Conservation (phyloP, 2,113 vertebrate species). For the Petrocephalus microphthalmus region DNA sequence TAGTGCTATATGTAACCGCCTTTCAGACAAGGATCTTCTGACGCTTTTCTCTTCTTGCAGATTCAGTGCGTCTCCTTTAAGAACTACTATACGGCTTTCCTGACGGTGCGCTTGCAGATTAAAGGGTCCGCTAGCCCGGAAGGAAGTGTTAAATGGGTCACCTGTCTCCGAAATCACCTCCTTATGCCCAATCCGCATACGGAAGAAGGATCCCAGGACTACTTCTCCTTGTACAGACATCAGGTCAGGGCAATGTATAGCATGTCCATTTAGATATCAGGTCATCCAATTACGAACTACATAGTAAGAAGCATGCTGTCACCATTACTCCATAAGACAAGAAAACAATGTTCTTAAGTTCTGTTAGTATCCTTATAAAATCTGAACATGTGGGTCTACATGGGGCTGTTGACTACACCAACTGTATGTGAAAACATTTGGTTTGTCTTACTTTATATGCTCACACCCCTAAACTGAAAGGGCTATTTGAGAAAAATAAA, state of each 20-base stretch:
- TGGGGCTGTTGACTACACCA: not conserved
- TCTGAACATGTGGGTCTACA: not conserved
- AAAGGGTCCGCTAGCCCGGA: slow-evolving; percentile 39
- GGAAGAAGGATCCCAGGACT: slow-evolving; percentile 80
- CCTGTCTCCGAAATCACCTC: slow-evolving; percentile 67
- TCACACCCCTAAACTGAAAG: not conserved
- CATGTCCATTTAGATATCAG: not conserved
- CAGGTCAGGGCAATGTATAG: slow-evolving; percentile 59
- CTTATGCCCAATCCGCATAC: slow-evolving; percentile 86
- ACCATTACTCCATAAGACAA: not conserved
- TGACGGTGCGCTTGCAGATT: slow-evolving; percentile 74
- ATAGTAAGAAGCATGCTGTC: not conserved
- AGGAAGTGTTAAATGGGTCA: slow-evolving; percentile 64
- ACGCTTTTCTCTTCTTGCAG: slow-evolving; percentile 44
- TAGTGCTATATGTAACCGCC: not conserved
- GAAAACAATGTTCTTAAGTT: not conserved
- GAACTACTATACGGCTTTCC: slow-evolving; percentile 85
- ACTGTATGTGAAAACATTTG: not conserved
- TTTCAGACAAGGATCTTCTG: not conserved
- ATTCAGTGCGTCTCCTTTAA: slow-evolving; percentile 78
- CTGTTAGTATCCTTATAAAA: not conserved
- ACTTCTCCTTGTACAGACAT: slow-evolving; percentile 70
- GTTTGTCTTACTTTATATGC: not conserved
- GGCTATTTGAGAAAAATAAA: not conserved
- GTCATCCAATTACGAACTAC: slow-evolving; percentile 12